Evolutionary conservation across 2,113 vertebrate genomes (phyloP).

Genomic region (Mobula hypostoma): DNA sequence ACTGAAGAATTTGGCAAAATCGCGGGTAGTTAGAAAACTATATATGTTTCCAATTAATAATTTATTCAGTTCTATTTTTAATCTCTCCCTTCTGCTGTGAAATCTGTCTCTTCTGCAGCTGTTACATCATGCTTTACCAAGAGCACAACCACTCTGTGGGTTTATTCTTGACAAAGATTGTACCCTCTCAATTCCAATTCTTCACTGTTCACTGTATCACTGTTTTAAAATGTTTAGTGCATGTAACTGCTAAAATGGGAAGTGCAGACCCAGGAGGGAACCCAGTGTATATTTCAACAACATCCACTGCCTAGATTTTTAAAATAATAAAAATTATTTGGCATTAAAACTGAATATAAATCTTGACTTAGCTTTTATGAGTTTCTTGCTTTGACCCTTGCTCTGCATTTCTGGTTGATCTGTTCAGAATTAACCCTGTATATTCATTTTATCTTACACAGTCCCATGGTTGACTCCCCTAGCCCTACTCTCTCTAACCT

Average conservation of each 20-base stretch:
- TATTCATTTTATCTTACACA: not conserved
- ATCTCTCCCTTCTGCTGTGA: not conserved
- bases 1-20: not conserved
- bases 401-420: not conserved
- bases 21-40: not conserved
- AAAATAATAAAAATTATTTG: not conserved
- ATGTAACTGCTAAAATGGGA: not conserved
- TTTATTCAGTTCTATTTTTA: not conserved
- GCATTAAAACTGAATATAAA: not conserved
- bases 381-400: not conserved
- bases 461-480: not conserved
- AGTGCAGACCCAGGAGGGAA: not conserved
- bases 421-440: not conserved
- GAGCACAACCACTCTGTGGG: not conserved
- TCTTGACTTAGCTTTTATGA: not conserved
- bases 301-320: not conserved
- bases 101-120: not conserved
- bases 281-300: not conserved
- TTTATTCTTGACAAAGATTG: not conserved
- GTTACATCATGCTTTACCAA: not conserved
- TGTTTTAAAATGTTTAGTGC: not conserved
- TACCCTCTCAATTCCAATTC: not conserved
- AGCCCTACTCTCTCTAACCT: not conserved
- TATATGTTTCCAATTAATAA: not conserved
- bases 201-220: not conserved